Base-by-base conservation (phyloP, 2,797 vertebrate genomes). In the Cyclura pinguis region DNA sequence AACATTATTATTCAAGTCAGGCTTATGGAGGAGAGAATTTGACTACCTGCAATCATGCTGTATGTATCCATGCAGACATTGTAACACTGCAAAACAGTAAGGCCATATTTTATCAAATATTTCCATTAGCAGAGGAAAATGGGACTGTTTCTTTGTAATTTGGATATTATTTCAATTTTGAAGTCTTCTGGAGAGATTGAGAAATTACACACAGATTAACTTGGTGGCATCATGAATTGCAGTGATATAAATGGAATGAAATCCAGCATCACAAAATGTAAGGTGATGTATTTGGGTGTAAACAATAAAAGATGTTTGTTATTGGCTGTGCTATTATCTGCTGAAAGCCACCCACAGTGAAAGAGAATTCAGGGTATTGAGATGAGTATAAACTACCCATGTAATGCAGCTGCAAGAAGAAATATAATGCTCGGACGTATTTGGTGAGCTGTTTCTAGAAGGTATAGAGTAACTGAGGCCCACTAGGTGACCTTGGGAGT, bases 281-380 rank as follows among this genome's bases (percentile, higher is more conserved):
- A 64, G 73, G 22, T 67, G 42, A 55, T 77, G 74, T 20, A 69
- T 89, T 85, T 89, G 74, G n/a, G 69, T 64, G 32, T 24, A 69
- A 89, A 77, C 47, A 89, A 85, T 80, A 85, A 89, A 85, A 35
- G 8, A 64, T 2, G 62, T 84, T 89, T 85, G 59, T 84, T 77
- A 84, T 55, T 42, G 38, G 73, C 38, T 83, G 9, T 13, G 6
- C 22, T 69, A 29, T 67, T 55, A 38, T 64, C 84, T 29, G 0
- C 82, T 85, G 6, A 55, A 52, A 69, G 74, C 22, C 12, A 67
- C 13, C 52, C 5, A 32, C 1, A 42, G 29, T 12, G 73, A 64
- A 85, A 89, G 20, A 77, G 9, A 89, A 78, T 20, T 64, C 24
- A 57, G 64, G 27, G 18, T 87, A 80, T 27, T 74, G 52, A 67